Evolutionary conservation across 35 echinoderm and acorn worm genomes (phyloP).

Genomic region (Hemicentrotus pulcherrimus): DNA sequence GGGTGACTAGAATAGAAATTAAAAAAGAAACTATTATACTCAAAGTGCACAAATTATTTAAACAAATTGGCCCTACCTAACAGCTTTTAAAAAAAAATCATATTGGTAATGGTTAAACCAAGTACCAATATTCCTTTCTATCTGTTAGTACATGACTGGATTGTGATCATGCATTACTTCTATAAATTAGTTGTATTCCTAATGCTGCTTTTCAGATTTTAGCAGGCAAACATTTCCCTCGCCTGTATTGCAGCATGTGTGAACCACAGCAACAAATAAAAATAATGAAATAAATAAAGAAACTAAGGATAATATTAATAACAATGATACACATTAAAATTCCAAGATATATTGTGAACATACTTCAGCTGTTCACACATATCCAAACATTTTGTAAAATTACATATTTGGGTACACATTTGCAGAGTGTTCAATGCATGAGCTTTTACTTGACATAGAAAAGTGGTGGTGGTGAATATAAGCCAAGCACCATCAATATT

Average conservation of each 20-base stretch:
- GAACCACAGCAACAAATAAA: slow-evolving; percentile 2
- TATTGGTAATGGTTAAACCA: not conserved
- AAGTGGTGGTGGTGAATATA: not conserved
- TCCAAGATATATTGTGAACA: not conserved
- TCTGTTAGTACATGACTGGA: not conserved
- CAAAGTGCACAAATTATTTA: not conserved
- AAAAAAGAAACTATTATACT: not conserved
- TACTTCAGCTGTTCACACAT: not conserved
- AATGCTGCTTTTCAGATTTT: not conserved
- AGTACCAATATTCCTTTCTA: not conserved
- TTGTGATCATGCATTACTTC: not conserved
- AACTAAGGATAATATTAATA: not conserved
- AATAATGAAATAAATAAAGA: not conserved
- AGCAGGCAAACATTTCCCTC: not conserved
- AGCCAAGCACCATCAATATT: not conserved
- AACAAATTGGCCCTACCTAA: not conserved
- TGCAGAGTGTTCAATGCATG: not conserved
- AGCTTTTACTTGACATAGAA: not conserved
- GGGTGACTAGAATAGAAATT: not conserved
- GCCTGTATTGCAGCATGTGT: not conserved
- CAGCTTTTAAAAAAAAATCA: not conserved
- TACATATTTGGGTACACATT: not conserved
- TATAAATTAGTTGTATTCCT: not conserved
- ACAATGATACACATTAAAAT: not conserved
- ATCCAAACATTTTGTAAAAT: not conserved